A percentile compares a stretch with the other conserved stretches of the same genome.
Evolutionary conservation across 2,888 invertebrate species (phyloP).

Genomic region (Branchipolynoe longqiensis): DNA sequence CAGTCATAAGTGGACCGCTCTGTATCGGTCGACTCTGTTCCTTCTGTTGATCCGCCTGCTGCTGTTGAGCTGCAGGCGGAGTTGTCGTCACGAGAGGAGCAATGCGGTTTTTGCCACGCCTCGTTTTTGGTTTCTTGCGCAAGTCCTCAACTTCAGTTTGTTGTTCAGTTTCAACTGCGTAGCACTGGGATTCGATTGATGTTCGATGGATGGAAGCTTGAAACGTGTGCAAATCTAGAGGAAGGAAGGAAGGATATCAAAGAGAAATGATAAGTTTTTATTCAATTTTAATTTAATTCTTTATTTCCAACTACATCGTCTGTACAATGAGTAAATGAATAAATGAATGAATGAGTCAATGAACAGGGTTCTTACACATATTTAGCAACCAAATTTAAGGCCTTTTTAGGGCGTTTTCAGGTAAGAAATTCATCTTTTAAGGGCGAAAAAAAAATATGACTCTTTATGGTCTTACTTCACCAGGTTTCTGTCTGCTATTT

Average conservation of each 20-base stretch:
- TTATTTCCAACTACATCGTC: too few species aligned
- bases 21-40: neutral
- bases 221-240: neutral
- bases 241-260: neutral
- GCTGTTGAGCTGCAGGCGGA: neutral
- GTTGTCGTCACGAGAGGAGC: conserved; percentile 17
- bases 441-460: too few species aligned
- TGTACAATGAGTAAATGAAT: too few species aligned
- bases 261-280: too few species aligned
- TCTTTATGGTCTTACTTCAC: too few species aligned
- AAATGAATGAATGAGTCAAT: too few species aligned
- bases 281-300: too few species aligned
- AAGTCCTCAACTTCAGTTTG: conserved; percentile 28
- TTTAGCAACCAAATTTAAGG: too few species aligned
- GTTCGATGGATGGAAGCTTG: neutral
- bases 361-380: too few species aligned
- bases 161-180: conserved; percentile 10
- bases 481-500: too few species aligned
- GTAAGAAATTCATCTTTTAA: too few species aligned
- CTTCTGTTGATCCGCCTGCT: neutral
- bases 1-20: neutral
- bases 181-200: neutral
- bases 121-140: neutral
- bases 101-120: conserved; percentile 35
- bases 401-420: too few species aligned